Evolutionary conservation across 2,888 invertebrate genomes (phyloP).

Genomic region (Lithosia quadra): DNA sequence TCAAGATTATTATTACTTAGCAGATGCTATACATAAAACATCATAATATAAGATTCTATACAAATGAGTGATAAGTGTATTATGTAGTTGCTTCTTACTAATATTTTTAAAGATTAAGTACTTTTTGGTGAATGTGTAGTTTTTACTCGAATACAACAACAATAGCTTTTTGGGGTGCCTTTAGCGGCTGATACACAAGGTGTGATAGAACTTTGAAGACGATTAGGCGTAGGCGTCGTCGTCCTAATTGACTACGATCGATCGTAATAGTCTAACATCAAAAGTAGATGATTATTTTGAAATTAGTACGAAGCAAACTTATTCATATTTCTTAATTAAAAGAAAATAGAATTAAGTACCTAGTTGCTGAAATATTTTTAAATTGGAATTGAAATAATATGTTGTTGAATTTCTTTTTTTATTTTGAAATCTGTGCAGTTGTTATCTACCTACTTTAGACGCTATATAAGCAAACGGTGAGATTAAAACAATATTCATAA

Average conservation of each 20-base stretch:
- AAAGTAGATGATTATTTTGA: background rate
- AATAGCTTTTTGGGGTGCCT: background rate
- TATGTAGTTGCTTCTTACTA: conserved; percentile 29
- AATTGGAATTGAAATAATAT: too few relatives aligned
- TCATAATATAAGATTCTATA: conserved; percentile 20
- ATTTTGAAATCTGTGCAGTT: too few relatives aligned
- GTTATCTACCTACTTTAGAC: too few relatives aligned
- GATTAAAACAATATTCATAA: too few relatives aligned
- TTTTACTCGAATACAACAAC: conserved; percentile 21
- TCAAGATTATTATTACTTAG: background rate
- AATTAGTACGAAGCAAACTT: too few relatives aligned
- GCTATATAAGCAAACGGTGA: too few relatives aligned
- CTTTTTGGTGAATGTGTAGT: conserved; percentile 37
- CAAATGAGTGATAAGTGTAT: conserved; percentile 28
- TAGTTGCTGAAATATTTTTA: too few relatives aligned
- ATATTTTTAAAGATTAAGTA: conserved; percentile 32
- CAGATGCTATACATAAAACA: background rate
- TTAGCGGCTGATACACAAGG: background rate
- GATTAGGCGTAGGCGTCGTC: background rate
- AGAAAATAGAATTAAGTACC: too few relatives aligned
- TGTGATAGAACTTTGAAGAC: background rate
- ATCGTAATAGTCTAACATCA: background rate
- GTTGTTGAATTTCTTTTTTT: too few relatives aligned
- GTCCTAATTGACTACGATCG: background rate
- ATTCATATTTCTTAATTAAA: too few relatives aligned